A percentile compares a stretch with the other conserved stretches of the same genome.
phyloP scores from a whole-genome alignment of 1,140 invertebrate species.

The Lordiphosa stackelbergi region DNA sequence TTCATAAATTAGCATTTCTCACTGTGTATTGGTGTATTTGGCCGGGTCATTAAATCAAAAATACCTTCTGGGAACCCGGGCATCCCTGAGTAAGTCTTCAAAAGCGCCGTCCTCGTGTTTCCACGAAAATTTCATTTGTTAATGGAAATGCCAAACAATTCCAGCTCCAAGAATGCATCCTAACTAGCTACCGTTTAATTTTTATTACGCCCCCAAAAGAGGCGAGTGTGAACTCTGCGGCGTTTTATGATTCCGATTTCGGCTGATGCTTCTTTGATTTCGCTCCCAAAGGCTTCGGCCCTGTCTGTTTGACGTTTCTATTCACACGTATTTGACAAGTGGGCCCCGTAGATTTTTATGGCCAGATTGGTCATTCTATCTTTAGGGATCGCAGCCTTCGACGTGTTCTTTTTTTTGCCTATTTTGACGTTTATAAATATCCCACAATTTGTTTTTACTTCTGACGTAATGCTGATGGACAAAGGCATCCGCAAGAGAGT shows the following conservation, averaged over 20 bases:
- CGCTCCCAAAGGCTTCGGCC: conserved; percentile 6
- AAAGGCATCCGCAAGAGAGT: conserved; percentile 46
- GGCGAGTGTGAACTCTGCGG: conserved; percentile 66
- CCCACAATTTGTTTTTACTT: conserved; percentile 59
- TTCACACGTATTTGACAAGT: conserved; percentile 68
- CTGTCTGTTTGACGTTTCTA: conserved; percentile 67
- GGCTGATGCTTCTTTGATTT: conserved; percentile 52
- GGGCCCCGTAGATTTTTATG: conserved; percentile 30
- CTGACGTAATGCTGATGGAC: conserved; percentile 72
- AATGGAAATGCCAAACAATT: conserved; percentile 63
- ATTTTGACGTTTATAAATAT: conserved; percentile 77
- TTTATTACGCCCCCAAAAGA: conserved; percentile 58
- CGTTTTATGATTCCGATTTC: conserved; percentile 50
- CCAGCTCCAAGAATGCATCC: conserved; percentile 51
- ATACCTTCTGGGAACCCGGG: conserved; percentile 10
- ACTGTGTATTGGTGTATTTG: neutral
- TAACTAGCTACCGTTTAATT: conserved; percentile 76
- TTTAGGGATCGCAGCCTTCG: conserved; percentile 36
- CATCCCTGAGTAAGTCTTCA: conserved; percentile 25
- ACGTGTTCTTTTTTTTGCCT: conserved; percentile 34
- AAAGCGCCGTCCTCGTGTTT: conserved; percentile 55
- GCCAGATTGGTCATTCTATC: conserved; percentile 49
- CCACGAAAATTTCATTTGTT: conserved; percentile 62
- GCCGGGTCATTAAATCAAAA: conserved; percentile 22
- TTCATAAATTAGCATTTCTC: conserved; percentile 49